These are phyloP conservation scores for Uria aalge DNA, from an alignment of 2,113 vertebrate genomes.

Conservation along the genomic window DNA sequence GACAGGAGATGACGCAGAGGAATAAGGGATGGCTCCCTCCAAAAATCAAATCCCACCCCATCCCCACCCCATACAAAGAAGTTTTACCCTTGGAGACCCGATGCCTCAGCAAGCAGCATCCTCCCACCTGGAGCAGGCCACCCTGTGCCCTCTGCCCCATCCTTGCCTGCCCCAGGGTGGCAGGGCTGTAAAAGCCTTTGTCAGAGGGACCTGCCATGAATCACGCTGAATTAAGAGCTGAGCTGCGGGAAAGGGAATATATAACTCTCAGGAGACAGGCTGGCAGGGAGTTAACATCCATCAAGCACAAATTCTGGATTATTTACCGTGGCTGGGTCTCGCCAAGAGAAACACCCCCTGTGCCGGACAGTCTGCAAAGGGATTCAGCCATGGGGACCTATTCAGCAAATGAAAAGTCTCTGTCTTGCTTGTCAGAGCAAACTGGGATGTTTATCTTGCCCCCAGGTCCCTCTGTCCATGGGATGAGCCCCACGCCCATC, in stretches of 20 bases:
- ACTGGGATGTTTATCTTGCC: not conserved
- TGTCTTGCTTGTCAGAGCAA: not conserved
- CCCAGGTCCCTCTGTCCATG: rapidly evolving
- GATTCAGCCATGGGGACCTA: not conserved
- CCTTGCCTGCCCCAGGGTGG: not conserved
- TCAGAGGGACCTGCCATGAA: not conserved
- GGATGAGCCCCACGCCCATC: rapidly evolving
- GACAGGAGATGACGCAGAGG: not conserved
- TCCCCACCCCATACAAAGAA: not conserved
- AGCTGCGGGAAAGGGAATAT: constrained; percentile 30
- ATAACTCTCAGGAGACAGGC: constrained; percentile 39
- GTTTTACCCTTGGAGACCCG: rapidly evolving
- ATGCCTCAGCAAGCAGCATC: not conserved
- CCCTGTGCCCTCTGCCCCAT: rapidly evolving
- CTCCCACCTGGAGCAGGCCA: not conserved
- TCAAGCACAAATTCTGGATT: constrained; percentile 27
- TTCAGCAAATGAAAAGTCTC: not conserved
- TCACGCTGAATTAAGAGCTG: constrained; percentile 42
- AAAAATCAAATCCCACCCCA: not conserved
- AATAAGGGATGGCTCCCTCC: not conserved
- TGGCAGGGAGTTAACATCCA: not conserved
- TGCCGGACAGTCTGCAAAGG: not conserved
- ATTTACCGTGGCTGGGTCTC: constrained; percentile 1
- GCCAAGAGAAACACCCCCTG: constrained; percentile 17
- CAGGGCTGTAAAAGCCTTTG: not conserved